Percentiles rank a stretch among this genome's conserved stretches.
Evolutionary conservation across 2,797 vertebrate genomes (phyloP).

Genomic region (Petrocephalus schoutedeni): DNA sequence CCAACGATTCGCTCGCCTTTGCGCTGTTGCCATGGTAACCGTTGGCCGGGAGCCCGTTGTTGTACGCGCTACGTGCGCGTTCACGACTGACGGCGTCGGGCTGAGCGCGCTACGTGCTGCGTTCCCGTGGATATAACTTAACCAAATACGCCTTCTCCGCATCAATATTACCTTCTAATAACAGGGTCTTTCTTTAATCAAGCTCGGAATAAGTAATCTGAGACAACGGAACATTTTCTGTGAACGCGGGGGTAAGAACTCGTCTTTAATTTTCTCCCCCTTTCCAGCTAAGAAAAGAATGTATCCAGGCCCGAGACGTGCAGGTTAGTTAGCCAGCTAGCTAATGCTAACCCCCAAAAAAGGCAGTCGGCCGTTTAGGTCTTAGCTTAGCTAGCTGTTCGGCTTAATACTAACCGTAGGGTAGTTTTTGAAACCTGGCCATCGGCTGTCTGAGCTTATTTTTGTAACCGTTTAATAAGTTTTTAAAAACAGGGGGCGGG

Average conservation of each 20-base stretch:
- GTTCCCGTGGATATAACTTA: not conserved
- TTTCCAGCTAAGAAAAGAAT: not conserved
- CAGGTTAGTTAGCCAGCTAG: not conserved
- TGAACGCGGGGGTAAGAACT: not conserved
- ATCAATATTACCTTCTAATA: not conserved
- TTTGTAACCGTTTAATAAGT: not conserved
- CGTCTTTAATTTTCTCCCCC: not conserved
- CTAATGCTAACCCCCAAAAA: not conserved
- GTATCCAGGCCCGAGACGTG: not conserved
- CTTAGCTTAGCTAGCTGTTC: not conserved
- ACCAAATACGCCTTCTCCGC: slow-evolving; percentile 4
- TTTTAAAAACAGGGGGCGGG: not conserved
- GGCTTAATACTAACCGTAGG: not conserved
- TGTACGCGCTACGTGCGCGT: slow-evolving; percentile 6
- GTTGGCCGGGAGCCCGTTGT: not conserved
- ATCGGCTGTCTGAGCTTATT: not conserved
- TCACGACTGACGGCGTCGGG: not conserved
- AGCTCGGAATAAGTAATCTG: not conserved
- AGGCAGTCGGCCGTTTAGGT: not conserved
- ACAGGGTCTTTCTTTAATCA: not conserved
- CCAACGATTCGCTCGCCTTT: not conserved
- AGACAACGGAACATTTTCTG: not conserved
- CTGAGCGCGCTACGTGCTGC: slow-evolving; percentile 1
- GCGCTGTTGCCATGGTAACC: not conserved
- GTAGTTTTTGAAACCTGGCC: not conserved